Evolutionary conservation across 2,797 vertebrate genomes (phyloP).

Genomic region (Lates japonicus): DNA sequence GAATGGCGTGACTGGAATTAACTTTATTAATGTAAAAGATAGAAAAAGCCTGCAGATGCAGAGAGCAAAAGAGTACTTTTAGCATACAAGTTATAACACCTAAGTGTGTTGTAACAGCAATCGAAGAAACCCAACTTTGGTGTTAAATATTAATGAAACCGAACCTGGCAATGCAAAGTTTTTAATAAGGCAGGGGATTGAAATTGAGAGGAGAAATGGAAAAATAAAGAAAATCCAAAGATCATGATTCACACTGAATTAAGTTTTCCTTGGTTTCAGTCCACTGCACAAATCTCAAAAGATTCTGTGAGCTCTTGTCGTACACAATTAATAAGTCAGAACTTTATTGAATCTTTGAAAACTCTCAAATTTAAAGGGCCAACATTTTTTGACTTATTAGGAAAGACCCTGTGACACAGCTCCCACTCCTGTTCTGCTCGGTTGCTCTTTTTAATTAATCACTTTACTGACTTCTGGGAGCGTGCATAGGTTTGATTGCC

Average conservation of each 20-base stretch:
- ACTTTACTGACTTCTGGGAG: slow-evolving; percentile 42
- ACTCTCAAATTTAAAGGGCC: slow-evolving; percentile 7
- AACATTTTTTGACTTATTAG: slow-evolving; percentile 41
- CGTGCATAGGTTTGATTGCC: slow-evolving; percentile 55
- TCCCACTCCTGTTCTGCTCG: slow-evolving; percentile 60
- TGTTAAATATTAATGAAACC: slow-evolving; percentile 15
- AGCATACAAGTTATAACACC: background rate
- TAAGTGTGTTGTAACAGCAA: background rate
- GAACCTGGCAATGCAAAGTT: background rate
- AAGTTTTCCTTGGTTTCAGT: slow-evolving; percentile 10
- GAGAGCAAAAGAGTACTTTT: slow-evolving; percentile 6
- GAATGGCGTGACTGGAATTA: slow-evolving; percentile 1
- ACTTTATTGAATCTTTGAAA: slow-evolving; percentile 30
- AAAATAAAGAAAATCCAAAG: slow-evolving; percentile 11
- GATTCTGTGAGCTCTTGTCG: slow-evolving; percentile 2
- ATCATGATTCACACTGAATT: background rate
- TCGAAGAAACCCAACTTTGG: background rate
- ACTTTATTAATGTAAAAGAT: slow-evolving; percentile 21
- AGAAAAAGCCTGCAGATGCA: background rate
- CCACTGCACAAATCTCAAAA: slow-evolving; percentile 8
- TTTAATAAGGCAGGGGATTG: background rate
- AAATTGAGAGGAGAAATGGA: background rate
- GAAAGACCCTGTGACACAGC: slow-evolving; percentile 43
- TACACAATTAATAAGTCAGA: slow-evolving; percentile 31
- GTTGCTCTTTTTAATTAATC: slow-evolving; percentile 71